These are phyloP conservation scores for Eulimnadia texana DNA, from an alignment of 1,140 invertebrate genomes.

Conservation along the genomic window DNA sequence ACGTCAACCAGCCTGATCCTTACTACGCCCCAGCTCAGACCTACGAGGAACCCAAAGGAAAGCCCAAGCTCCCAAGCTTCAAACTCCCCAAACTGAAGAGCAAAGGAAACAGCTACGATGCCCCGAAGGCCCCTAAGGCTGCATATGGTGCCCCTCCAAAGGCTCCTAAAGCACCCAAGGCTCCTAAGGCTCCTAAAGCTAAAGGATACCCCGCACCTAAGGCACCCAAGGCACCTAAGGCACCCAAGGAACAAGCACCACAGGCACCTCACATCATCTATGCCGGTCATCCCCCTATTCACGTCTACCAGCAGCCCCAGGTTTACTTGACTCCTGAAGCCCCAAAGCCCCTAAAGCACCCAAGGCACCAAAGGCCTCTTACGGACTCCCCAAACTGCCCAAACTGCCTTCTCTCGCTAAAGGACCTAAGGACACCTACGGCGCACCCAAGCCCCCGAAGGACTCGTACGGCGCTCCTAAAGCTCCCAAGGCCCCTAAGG, in stretches of 20 bases:
- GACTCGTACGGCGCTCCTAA: too few species aligned
- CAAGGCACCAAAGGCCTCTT: conserved; percentile 18
- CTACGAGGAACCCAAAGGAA: conserved; percentile 9
- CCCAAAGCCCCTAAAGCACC: conserved; percentile 20
- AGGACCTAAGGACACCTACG: conserved; percentile 16
- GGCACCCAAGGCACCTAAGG: conserved; percentile 15
- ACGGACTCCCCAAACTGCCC: conserved; percentile 5
- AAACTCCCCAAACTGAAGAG: conserved; percentile 16
- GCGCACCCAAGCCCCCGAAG: conserved; percentile 16
- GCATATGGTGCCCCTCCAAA: conserved; percentile 13
- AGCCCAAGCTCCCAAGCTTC: conserved; percentile 11
- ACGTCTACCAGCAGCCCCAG: conserved; percentile 25
- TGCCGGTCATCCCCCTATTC: conserved; percentile 30
- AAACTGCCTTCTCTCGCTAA: not conserved
- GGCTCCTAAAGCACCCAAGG: conserved; percentile 18
- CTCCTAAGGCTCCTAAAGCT: conserved; percentile 20
- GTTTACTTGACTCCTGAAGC: conserved; percentile 13
- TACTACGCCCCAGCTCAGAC: conserved; percentile 14
- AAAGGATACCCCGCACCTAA: conserved; percentile 17
- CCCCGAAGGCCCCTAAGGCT: conserved; percentile 13
- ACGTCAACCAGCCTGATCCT: conserved; percentile 21
- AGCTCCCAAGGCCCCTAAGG: conserved; percentile 1
- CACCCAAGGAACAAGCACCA: conserved; percentile 15
- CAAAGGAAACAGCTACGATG: conserved; percentile 11
- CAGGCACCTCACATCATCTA: conserved; percentile 30